Evolutionary conservation across 2,113 vertebrate genomes (phyloP), one percentile per base, ranked within the genome.

Genomic region (Toxostoma redivivum): DNA sequence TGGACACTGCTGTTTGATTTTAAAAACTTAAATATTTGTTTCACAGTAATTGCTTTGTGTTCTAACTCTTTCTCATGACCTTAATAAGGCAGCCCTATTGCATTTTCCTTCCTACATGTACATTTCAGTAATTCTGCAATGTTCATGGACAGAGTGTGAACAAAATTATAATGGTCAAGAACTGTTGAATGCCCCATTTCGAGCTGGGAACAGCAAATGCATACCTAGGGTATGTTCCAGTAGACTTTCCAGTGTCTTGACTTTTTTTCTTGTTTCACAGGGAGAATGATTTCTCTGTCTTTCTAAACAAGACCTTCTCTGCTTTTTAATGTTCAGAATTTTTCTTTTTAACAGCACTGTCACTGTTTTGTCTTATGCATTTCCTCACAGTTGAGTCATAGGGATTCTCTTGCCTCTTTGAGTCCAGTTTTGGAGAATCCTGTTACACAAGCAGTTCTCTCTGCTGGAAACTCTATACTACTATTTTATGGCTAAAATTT

Each of bases 1-100:
- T 50, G 48, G 16, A 44, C 57, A 65, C 22, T 44, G 7, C 6
- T 66, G 10, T 45, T 48, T 80, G 21, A 20, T 92, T 92, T 80
- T 18, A 16, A 92, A 82, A 69, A 44, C 0, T 1, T 17, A 47
- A 61, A 48, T 16, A 45, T 69, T 65, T 67, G n/a, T 23, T 79
- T 23, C 20, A 33, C 21, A 72, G 30, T n/a, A 81, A 4, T 14
- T 47, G 11, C 0, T 0, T 13, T 76, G 5, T 31, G 9, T 48
- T 74, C 30, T 74, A 51, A 12, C 38, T 73, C 27, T 60, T 78
- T 40, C 33, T 31, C 4, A 1, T 31, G 14, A 33, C 6, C 27
- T 44, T 54, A 86, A 25, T 23, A 33, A 79, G 9, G 10, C 9
- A 50, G 18, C 45, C 86, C 22, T 23, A 19, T 30, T 23, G 10